Evolutionary conservation across 2,888 invertebrate genomes (phyloP).

Genomic region (Melipona beecheii): DNA sequence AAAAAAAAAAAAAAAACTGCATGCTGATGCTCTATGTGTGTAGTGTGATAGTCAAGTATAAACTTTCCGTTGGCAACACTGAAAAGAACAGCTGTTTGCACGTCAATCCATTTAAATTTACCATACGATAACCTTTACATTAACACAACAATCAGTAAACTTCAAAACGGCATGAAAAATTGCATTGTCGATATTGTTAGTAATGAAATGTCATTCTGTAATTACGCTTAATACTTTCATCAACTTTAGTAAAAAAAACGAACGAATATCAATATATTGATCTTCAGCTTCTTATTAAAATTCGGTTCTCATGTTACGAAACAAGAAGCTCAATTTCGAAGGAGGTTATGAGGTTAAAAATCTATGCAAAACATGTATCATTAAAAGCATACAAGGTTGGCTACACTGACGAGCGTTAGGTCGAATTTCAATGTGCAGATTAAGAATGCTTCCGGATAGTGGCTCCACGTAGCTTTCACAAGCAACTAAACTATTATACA

Average conservation of each 20-base stretch:
- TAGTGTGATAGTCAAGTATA: slow-evolving; percentile 5
- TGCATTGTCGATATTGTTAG: slow-evolving; percentile 3
- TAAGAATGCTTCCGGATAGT: slow-evolving; percentile 58
- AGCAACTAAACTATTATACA: slow-evolving; percentile 36
- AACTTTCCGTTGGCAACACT: slow-evolving; percentile 51
- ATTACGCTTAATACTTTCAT: not conserved
- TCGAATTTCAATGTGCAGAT: slow-evolving; percentile 59
- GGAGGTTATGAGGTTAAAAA: not conserved
- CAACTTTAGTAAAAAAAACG: not conserved
- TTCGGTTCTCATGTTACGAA: not conserved
- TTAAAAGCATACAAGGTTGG: slow-evolving; percentile 40
- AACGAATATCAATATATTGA: not conserved
- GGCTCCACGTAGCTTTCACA: slow-evolving; percentile 54
- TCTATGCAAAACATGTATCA: slow-evolving; percentile 15
- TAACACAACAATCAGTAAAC: slow-evolving; percentile 11
- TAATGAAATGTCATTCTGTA: not conserved
- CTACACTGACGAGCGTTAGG: slow-evolving; percentile 49
- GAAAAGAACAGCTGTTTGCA: slow-evolving; percentile 67
- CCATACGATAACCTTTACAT: slow-evolving; percentile 63
- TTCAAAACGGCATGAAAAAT: not conserved
- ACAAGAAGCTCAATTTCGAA: not conserved
- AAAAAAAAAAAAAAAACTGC: not conserved
- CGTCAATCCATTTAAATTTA: slow-evolving; percentile 49
- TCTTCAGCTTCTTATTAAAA: not conserved
- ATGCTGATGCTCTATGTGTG: not conserved